Base-by-base conservation (phyloP, 2,888 invertebrate genomes). In the Chalcis sispes region DNA sequence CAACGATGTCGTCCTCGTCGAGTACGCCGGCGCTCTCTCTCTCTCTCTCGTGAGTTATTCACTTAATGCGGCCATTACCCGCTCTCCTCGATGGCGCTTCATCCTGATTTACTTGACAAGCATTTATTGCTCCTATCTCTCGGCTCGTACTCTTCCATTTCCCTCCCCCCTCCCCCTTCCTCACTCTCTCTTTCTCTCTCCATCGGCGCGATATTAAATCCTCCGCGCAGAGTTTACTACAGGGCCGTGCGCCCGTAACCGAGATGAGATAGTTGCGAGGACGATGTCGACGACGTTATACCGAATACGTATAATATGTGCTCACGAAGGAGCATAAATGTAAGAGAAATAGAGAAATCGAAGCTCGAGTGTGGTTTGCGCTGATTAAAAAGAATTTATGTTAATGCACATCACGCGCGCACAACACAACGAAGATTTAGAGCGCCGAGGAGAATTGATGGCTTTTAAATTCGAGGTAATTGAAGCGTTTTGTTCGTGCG, bases 41-140 rank as follows among this genome's bases (percentile, higher is more conserved):
- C 71, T n/a, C n/a, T n/a, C 82, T 81, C 83, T 82, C 82, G 83
- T 87, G 86, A 87, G 85, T 87, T 87, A 87, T 87, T 87, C 87
- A 87, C 87, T 87, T 87, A 87, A 87, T 87, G 84, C 86, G 84
- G 80, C 85, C 86, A 87, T 87, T 87, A 87, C 85, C 83, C 80
- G 83, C 85, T n/a, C 85, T 85, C 82, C 86, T 86, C 87, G 84
- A 86, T 86, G 87, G 84, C 85, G 86, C 86, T 87, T 87, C 86
- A 87, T 87, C 87, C 87, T 87, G 87, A 87, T 87, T 87, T 86
- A 87, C 85, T 86, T 81, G 86, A 87, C 87, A 83, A 85, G 84
- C 86, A 86, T 86, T 87, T 85, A 86, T 87, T 85, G 85, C 86
- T 82, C 81, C 84, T 86, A 85, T 85, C 85, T 85, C 81, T 80